Evolutionary conservation across 1,140 invertebrate species (phyloP), one percentile per base, ranked within the genome.

Genomic region (Cyclargus thomasi): DNA sequence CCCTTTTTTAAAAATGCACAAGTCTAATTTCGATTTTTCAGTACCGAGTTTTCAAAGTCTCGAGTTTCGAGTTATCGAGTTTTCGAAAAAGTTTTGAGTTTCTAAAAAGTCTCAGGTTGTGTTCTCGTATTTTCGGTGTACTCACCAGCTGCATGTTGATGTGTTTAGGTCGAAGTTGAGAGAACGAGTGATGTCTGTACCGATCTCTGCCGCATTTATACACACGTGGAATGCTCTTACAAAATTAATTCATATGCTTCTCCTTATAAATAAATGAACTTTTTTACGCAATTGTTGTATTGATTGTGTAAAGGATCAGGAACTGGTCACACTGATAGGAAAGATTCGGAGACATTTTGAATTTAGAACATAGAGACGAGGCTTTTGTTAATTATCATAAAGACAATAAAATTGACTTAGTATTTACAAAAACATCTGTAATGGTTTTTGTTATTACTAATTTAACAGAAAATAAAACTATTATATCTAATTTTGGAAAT

Each of bases 111-210:
- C n/a, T n/a, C n/a, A n/a, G n/a, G n/a, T n/a, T n/a, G 21, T 59
- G 3, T 59, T 62, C 35, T 57, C 18, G 53, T 64, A 21, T 29
- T 36, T 57, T 68, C 53, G 20, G 6, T 72, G 20, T 64, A 75
- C 86, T 89, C 72, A 89, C 86, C 83, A 89, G 76, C 69, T 89
- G 82, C 86, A 89, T 89, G 70, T 70, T 75, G 39, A 72, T 77
- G 67, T 78, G 78, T 77, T 72, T 68, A 75, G 77, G 78, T 82
- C 80, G 80, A 73, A 83, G 85, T 76, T 86, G 74, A 82, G 64
- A 67, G 63, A 70, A 76, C 77, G 72, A 85, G 75, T 88, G 85
- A 80, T 79, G 73, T n/a, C 47, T 70, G 0, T 29, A 5, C 70
- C 23, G n/a, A 57, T 47, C 63, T 65, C 73, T 64, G 65, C 35